Percentiles rank a stretch among this genome's conserved stretches.
Conservation (phyloP, 2,113 vertebrate genomes). For the Gobiocypris rarus region DNA sequence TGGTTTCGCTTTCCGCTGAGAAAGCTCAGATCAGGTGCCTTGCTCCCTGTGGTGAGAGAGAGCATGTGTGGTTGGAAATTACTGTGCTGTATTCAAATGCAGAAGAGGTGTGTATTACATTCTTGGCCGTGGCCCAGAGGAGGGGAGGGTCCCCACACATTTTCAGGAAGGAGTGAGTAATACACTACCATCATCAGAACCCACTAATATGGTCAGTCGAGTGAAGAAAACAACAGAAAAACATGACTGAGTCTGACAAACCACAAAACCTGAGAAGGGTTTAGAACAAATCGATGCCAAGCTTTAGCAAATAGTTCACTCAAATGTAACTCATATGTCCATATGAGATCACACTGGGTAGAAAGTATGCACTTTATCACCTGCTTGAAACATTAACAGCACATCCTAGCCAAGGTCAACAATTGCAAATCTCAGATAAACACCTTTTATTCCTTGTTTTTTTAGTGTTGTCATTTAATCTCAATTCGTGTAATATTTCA, state of each 20-base stretch:
- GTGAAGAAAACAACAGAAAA: slow-evolving; percentile 26
- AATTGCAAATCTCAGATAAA: neutral
- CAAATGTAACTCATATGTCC: neutral
- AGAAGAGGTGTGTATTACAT: slow-evolving; percentile 41
- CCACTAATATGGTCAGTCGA: slow-evolving; percentile 21
- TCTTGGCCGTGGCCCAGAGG: neutral
- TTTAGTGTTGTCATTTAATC: neutral
- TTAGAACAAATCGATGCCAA: neutral
- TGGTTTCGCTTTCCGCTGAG: slow-evolving; percentile 43
- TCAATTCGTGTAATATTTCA: too few species aligned
- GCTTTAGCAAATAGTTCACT: neutral
- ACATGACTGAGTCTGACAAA: neutral
- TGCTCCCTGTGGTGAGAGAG: neutral
- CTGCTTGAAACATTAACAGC: slow-evolving; percentile 15
- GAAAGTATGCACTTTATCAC: neutral
- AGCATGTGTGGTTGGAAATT: slow-evolving; percentile 45
- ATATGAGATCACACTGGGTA: slow-evolving; percentile 27
- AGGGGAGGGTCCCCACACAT: slow-evolving; percentile 18
- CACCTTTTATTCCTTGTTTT: neutral
- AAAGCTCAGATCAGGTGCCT: slow-evolving; percentile 47
- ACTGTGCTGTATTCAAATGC: slow-evolving; percentile 50
- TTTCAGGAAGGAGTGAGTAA: slow-evolving; percentile 47
- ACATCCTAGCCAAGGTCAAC: neutral
- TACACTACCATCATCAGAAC: slow-evolving; percentile 11
- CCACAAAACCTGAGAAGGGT: neutral